These are phyloP conservation scores for Dolichopus griseipennis DNA, from an alignment of 2,888 invertebrate genomes.

Conservation along the genomic window DNA sequence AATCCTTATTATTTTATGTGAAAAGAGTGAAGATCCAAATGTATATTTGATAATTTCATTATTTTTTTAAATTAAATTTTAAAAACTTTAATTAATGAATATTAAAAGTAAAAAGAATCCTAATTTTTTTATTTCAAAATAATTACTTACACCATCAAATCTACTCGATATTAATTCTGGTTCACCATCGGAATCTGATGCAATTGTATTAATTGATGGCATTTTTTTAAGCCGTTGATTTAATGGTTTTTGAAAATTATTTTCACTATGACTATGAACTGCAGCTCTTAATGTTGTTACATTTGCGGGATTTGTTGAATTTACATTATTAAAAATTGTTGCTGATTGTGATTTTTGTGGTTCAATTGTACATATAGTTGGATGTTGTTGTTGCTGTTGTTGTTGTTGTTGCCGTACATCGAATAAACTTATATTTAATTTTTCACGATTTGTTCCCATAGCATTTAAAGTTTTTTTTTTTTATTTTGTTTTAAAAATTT, in stretches of 20 bases:
- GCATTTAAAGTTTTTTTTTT: conserved; percentile 11
- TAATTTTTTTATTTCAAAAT: neutral
- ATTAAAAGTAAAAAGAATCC: too few relatives aligned
- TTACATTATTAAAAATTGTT: conserved; percentile 30
- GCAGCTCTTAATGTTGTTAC: neutral
- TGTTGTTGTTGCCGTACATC: conserved; percentile 27
- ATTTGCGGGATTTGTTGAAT: conserved; percentile 23
- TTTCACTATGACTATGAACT: neutral
- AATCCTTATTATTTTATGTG: too few relatives aligned
- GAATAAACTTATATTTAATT: conserved; percentile 39
- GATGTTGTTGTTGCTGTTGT: conserved; percentile 31
- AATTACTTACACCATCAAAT: conserved; percentile 41
- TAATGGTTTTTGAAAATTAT: conserved; percentile 12
- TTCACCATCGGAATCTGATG: conserved; percentile 43
- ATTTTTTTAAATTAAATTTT: too few relatives aligned
- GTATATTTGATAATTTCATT: too few relatives aligned
- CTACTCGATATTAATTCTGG: conserved; percentile 36
- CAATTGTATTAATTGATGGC: conserved; percentile 38
- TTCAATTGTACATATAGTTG: conserved; percentile 34
- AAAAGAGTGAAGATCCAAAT: too few relatives aligned
- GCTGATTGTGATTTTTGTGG: conserved; percentile 22
- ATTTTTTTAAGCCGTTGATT: conserved; percentile 40
- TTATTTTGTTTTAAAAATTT: too few relatives aligned
- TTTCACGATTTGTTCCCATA: conserved; percentile 40
- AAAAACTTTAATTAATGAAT: too few relatives aligned